These are phyloP conservation scores for Scaptomyza reducta DNA, from an alignment of 2,888 invertebrate genomes.

Conservation along the genomic window DNA sequence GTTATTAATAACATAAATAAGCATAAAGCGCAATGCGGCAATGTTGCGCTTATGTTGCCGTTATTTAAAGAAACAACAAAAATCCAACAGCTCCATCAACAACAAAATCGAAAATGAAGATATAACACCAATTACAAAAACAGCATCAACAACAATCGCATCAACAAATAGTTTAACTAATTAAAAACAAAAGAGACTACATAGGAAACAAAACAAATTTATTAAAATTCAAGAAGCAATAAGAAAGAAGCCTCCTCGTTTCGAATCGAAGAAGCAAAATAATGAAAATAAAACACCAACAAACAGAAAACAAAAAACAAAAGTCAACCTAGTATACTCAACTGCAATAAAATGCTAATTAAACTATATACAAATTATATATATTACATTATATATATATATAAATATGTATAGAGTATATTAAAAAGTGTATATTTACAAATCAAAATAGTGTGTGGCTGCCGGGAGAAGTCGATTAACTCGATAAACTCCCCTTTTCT, in stretches of 20 bases:
- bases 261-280: conserved; percentile 45
- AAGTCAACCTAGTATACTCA: conserved; percentile 77
- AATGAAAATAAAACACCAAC: conserved; percentile 40
- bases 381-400: conserved; percentile 21
- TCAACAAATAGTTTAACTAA: conserved; percentile 33
- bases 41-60: conserved; percentile 38
- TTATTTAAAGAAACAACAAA: conserved; percentile 28
- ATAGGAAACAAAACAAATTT: conserved; percentile 18
- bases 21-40: conserved; percentile 36
- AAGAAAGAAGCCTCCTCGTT: conserved; percentile 59
- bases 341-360: conserved; percentile 71
- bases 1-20: conserved; percentile 56
- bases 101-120: conserved; percentile 1
- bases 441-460: conserved; percentile 38
- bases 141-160: conserved; percentile 35
- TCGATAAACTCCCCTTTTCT: conserved; percentile 7
- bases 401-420: conserved; percentile 57
- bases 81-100: conserved; percentile 8
- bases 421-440: conserved; percentile 71
- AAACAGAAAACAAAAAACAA: conserved; percentile 22
- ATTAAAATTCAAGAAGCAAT: conserved; percentile 65
- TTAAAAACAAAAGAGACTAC: conserved; percentile 44
- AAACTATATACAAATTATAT: conserved; percentile 64
- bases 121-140: conserved; percentile 19
- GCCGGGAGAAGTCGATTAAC: conserved; percentile 6